A percentile compares a stretch with the other conserved stretches of the same genome.
These are phyloP conservation scores for Emydura subglobosa DNA, from an alignment of 2,113 vertebrate species.

Conservation along the genomic window DNA sequence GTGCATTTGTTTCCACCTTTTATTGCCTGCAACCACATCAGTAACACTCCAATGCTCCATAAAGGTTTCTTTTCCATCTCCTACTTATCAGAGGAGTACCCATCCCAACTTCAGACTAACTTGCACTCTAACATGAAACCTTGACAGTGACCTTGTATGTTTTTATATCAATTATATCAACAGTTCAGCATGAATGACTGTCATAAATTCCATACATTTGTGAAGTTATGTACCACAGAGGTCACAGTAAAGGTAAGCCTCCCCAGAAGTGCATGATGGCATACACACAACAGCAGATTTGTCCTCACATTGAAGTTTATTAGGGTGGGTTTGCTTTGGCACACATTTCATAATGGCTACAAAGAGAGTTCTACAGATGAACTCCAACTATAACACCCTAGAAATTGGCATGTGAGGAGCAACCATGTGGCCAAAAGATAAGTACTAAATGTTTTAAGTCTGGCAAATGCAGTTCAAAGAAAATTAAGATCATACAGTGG, in stretches of 20 bases:
- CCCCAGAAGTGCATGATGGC: not conserved
- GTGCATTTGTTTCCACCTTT: not conserved
- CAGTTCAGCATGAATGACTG: not conserved
- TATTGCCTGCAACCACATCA: not conserved
- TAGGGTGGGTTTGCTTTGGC: not conserved
- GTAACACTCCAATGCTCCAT: not conserved
- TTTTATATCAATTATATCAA: not conserved
- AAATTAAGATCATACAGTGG: not conserved
- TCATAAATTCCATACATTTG: not conserved
- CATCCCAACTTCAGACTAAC: not conserved
- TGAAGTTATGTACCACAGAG: not conserved
- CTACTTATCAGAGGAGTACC: not conserved
- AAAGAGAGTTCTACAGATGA: not conserved
- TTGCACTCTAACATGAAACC: not conserved
- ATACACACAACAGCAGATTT: not conserved
- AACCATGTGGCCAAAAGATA: not conserved
- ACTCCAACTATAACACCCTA: accelerated
- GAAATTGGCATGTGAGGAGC: not conserved
- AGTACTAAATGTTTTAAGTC: not conserved
- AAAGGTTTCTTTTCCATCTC: not conserved
- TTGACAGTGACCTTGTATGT: not conserved
- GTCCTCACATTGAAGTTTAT: not conserved
- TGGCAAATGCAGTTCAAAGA: not conserved
- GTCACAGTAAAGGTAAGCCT: too few relatives aligned
- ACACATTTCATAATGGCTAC: accelerated